Conservation (phyloP, 2,888 invertebrate species). For the Osedax fenrisi region DNA sequence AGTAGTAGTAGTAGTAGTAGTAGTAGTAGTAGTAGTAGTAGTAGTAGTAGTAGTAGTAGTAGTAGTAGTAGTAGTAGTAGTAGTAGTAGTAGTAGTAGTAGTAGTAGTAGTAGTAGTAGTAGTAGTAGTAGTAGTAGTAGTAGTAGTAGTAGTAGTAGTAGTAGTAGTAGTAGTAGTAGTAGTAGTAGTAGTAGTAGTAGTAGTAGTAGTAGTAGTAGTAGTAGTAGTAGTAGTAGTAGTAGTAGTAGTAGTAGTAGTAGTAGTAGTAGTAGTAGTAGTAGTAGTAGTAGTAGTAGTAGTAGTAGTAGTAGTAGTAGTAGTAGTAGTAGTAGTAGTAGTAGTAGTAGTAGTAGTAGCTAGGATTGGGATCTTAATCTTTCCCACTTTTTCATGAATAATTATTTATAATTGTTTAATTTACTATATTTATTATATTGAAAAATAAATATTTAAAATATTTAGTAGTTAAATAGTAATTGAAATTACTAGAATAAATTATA, state of each 20-base stretch:
- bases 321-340: no score
- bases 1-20: slow-evolving; percentile 13
- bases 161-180: slow-evolving; percentile 8
- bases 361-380: no score
- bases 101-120: slow-evolving; percentile 4
- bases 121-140: slow-evolving; percentile 9
- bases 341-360: no score
- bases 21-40: slow-evolving; percentile 11
- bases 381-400: no score
- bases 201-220: background rate
- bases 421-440: no score
- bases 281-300: background rate
- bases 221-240: background rate
- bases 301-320: background rate
- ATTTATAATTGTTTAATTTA: no score
- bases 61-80: slow-evolving; percentile 14
- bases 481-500: no score
- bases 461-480: no score
- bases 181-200: slow-evolving; percentile 6
- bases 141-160: background rate
- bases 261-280: background rate
- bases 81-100: slow-evolving; percentile 10
- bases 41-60: background rate
- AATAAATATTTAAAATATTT: no score
- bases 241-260: slow-evolving; percentile 5